Base-by-base conservation (phyloP, 1,140 invertebrate species). In the Gyrodactylus salaris region DNA sequence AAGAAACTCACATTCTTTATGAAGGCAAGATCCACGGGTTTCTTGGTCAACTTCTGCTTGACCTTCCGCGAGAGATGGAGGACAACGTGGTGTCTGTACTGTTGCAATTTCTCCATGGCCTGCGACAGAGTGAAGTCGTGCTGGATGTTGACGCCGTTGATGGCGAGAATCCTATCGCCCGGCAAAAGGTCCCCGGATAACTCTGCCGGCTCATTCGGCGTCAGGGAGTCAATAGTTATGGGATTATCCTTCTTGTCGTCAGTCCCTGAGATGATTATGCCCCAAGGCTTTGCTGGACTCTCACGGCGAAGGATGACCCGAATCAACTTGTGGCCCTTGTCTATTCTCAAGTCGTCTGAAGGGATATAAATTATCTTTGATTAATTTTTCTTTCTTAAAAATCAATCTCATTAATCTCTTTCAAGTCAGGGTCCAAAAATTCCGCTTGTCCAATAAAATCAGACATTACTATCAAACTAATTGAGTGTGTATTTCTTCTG, bases 81-180 rank as follows among this genome's bases (percentile, higher is more conserved):
- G 2, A 21, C 21, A 24, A 71, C 70, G 1, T 71, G 70, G 26
- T 71, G 21, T 24, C 21, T 23, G 25, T 71, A 71, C 26, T 71
- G 70, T 1, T 71, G 70, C n/a, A 71, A 25, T 25, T 24, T 71
- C 25, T 71, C 25, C 70, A 71, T 71, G 20, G 70, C 70, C 25
- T 71, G 70, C 20, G 70, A 24, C n/a, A 71, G n/a, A 25, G 70
- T 71, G 1, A 71, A 71, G n/a, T 26, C 25, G 24, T 25, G 70
- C n/a, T 54, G 34, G n/a, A 54, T 54, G 34, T 54, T 54, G n/a
- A 54, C 34, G 25, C 70, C 70, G n/a, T 71, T 71, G 26, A 71
- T 71, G 23, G 21, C 25, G 1, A 71, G 25, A 24, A 71, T 71
- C n/a, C 26, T 23, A 25, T 71, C 70, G 16, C 70, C 70, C 16